Conservation (phyloP, 1,140 invertebrate genomes). For the Ganaspis sp. region DNA sequence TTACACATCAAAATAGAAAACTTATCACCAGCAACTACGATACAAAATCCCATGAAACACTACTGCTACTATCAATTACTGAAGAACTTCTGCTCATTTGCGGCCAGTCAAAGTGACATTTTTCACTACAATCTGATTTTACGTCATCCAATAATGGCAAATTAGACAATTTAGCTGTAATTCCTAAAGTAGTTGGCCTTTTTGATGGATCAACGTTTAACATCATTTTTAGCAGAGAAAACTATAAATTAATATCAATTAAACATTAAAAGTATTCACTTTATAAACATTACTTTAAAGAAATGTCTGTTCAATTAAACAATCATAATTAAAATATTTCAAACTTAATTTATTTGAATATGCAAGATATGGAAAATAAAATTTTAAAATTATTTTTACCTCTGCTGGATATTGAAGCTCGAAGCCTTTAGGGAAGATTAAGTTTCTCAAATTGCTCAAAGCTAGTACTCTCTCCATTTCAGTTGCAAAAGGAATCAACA, state of each 20-base stretch:
- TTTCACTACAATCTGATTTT: conserved; percentile 45
- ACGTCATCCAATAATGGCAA: conserved; percentile 49
- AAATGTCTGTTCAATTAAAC: neutral
- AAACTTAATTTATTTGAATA: neutral
- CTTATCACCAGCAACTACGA: neutral
- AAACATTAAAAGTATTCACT: conserved; percentile 33
- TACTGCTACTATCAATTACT: conserved; percentile 57
- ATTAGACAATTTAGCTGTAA: conserved; percentile 77
- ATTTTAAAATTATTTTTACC: too few species aligned
- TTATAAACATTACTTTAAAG: conserved; percentile 23
- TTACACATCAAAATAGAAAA: neutral
- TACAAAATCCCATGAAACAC: conserved; percentile 25
- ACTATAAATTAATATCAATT: conserved; percentile 76
- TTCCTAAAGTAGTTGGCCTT: conserved; percentile 86
- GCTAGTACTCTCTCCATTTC: conserved; percentile 89
- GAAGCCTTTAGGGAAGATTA: conserved; percentile 85
- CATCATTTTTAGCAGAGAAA: conserved; percentile 85
- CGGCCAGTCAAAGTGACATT: conserved; percentile 76
- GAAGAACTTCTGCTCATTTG: conserved; percentile 67
- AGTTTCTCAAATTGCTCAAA: conserved; percentile 80
- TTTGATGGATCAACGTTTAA: conserved; percentile 83
- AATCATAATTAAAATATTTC: conserved; percentile 28
- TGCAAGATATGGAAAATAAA: conserved; percentile 14
- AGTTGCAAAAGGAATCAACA: conserved; percentile 92
- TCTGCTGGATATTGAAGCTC: conserved; percentile 80